Evolutionary conservation across 2,888 invertebrate species (phyloP), one percentile per base, ranked within the genome.

Genomic region (Quadriops clusia): DNA sequence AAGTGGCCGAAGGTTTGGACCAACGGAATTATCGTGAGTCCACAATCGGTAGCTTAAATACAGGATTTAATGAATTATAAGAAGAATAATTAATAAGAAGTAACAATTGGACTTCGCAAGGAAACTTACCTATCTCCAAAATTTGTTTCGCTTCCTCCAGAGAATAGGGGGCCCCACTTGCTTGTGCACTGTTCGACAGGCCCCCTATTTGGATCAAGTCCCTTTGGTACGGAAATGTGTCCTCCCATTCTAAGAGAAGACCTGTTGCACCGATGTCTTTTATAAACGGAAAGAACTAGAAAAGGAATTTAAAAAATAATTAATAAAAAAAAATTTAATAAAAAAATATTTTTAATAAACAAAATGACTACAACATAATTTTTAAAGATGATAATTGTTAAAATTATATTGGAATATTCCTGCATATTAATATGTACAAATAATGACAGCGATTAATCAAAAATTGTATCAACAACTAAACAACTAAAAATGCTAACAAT

Each of bases 1-100:
- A 87, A 68, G 58, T 89, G 87, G 0, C 87, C 87, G 49, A 89
- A 81, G 1, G 85, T 83, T 62, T 87, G 89, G n/a, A 89, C 70
- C 10, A 89, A 62, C 14, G 87, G 87, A 42, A 86, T 75, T 22
- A 82, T 72, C 38, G 70, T 70, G 33, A 90, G 59, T 1, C 70
- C 70, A 48, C 72, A 68, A 33, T 74, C 66, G 35, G 68, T 68
- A 12, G 81, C 80, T 50, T 35, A 16, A 39, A 38, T 13, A 16
- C 14, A 32, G 34, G 10, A 21, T 33, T 20, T 30, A 30, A 16
- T 23, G 9, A 11, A 16, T 3, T 13, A 17, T 32, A 5, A n/a
- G n/a, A 16, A 4, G 13, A n/a, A 7, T 4, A 30, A 25, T 4
- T 13, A 13, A 15, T 9, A 13, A 15, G 10, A 28, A 32, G 20